Percentiles rank a stretch among this genome's conserved stretches.
phyloP scores from a whole-genome alignment of 2,888 invertebrate genomes.

The Disparrhopalites patrizii region DNA sequence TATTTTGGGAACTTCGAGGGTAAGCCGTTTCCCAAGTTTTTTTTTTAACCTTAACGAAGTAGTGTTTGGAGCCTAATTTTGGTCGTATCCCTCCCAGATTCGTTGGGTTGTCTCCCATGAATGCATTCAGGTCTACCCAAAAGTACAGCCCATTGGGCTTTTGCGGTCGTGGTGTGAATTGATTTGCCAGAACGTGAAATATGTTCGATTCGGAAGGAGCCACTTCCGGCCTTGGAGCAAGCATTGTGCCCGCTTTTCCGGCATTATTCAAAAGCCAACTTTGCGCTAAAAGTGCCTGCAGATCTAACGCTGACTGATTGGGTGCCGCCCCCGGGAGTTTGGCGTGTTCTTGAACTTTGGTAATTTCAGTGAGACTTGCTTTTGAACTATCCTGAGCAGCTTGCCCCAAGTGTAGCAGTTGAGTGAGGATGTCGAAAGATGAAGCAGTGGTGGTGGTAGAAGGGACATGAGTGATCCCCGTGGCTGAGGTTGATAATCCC shows the following conservation, averaged over 20 bases:
- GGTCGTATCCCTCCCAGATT: constrained; percentile 42
- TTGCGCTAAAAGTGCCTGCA: constrained; percentile 24
- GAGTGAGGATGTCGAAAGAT: constrained; percentile 39
- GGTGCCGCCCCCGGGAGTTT: neutral
- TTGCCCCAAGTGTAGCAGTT: constrained; percentile 35
- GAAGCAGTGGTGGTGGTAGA: constrained; percentile 26
- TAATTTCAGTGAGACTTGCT: constrained; percentile 58
- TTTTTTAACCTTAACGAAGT: constrained; percentile 36
- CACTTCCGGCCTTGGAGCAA: constrained; percentile 16
- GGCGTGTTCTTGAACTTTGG: neutral
- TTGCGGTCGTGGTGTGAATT: constrained; percentile 28
- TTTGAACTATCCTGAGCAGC: constrained; percentile 22
- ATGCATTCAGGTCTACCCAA: constrained; percentile 44
- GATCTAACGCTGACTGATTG: constrained; percentile 20
- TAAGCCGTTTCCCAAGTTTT: no score
- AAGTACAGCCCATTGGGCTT: constrained; percentile 43
- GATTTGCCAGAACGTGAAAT: constrained; percentile 30
- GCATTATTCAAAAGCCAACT: constrained; percentile 11
- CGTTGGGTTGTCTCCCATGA: constrained; percentile 34
- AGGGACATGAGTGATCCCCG: neutral
- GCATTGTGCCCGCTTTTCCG: neutral
- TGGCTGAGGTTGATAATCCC: neutral
- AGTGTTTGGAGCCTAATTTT: constrained; percentile 40
- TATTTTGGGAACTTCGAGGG: neutral
- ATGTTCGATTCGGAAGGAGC: constrained; percentile 32